These are phyloP conservation scores for Ormyrus nitidulus DNA, from an alignment of 2,888 invertebrate genomes.

Conservation along the genomic window DNA sequence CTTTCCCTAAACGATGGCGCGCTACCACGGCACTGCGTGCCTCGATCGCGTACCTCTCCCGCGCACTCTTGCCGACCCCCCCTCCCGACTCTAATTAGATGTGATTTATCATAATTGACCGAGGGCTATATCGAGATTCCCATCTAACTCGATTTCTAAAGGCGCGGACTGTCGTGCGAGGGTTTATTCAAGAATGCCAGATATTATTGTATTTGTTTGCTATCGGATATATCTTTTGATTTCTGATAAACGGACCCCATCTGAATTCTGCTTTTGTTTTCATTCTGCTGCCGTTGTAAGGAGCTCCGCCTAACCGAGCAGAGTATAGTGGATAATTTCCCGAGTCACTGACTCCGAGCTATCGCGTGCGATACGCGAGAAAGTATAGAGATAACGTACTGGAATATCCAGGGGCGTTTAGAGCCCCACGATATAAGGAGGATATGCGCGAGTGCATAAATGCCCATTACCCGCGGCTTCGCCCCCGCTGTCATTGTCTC, in stretches of 20 bases:
- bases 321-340: constrained; percentile 24
- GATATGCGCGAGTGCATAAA: background rate
- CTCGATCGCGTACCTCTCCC: constrained; percentile 4
- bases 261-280: too few relatives aligned
- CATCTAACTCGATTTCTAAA: constrained; percentile 52
- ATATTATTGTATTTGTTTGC: too few relatives aligned
- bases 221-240: background rate
- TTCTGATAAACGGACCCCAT: background rate
- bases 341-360: constrained; percentile 16
- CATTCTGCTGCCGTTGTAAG: too few relatives aligned
- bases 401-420: too few relatives aligned
- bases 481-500: constrained; percentile 6
- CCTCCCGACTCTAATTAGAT: constrained; percentile 62
- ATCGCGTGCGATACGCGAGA: constrained; percentile 2
- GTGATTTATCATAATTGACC: constrained; percentile 69
- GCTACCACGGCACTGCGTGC: constrained; percentile 40
- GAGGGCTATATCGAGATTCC: constrained; percentile 61
- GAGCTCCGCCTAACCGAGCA: background rate
- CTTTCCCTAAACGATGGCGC: constrained; percentile 44
- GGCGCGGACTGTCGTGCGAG: background rate
- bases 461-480: background rate
- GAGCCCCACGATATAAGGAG: too few relatives aligned
- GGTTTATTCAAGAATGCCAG: too few relatives aligned
- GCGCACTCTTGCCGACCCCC: background rate
- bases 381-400: too few relatives aligned